A percentile compares a stretch with the other conserved stretches of the same genome.
Conservation (phyloP, 1,140 invertebrate genomes). For the Oncopodura yosiiana region DNA sequence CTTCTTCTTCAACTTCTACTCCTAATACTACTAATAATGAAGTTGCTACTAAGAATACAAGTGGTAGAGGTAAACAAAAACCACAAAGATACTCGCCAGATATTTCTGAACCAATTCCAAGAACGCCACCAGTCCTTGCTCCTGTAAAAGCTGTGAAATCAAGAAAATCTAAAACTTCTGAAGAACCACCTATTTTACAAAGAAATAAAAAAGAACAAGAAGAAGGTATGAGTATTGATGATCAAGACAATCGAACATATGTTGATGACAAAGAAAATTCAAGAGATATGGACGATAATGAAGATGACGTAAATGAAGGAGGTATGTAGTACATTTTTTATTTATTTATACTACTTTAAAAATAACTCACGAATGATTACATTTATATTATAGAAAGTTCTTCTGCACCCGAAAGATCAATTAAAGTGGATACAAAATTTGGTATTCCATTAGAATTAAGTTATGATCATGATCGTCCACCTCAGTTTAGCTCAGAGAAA, state of each 20-base stretch:
- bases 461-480: too few relatives aligned
- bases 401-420: too few relatives aligned
- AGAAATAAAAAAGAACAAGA: too few relatives aligned
- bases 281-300: slow-evolving; percentile 9
- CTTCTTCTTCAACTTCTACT: not conserved
- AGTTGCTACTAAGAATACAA: too few relatives aligned
- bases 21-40: slow-evolving; percentile 5
- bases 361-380: too few relatives aligned
- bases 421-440: too few relatives aligned
- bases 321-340: too few relatives aligned
- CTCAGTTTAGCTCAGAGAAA: too few relatives aligned
- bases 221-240: not conserved
- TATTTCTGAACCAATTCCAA: not conserved
- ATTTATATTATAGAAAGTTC: too few relatives aligned
- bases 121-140: not conserved
- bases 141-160: not conserved
- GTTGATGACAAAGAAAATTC: slow-evolving; percentile 25
- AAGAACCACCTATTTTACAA: not conserved
- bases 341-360: too few relatives aligned
- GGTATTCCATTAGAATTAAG: too few relatives aligned
- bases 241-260: slow-evolving; percentile 2
- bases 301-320: not conserved
- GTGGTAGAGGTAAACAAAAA: not conserved
- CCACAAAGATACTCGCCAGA: not conserved
- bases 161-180: not conserved